Evolutionary conservation across 2,113 vertebrate species (phyloP), one percentile per base, ranked within the genome.

Genomic region (Thalassarche chlororhynchos): DNA sequence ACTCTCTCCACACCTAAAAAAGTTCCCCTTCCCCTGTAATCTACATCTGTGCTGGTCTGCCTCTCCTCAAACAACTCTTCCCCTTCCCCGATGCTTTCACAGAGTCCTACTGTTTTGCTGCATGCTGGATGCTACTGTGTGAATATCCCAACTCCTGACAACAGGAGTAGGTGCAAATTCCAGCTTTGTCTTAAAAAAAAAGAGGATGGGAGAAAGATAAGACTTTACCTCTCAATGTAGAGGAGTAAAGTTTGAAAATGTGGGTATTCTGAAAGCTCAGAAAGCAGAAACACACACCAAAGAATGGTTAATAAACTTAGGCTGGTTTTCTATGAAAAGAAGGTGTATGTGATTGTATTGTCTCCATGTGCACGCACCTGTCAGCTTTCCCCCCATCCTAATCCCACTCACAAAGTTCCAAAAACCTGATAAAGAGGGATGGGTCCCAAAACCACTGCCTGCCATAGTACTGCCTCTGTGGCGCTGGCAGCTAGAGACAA

Each of bases 71-170:
- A 75, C 14, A 81, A 75, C 18, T 29, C 21, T 68, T 87, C 55
- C 5, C 40, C 29, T 75, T 72, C 3, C 14, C 7, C 1, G 3
- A 3, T 1, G 5, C 2, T 23, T 75, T 44, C 72, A 52, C 19
- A 54, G 32, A 71, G 15, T 6, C 26, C 26, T 58, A 24, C 47
- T 32, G 7, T 65, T 84, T 58, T 64, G 31, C n/a, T 64, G 21
- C 29, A 58, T 42, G 44, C 57, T 72, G 54, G 23, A 72, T 42
- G 13, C 46, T 42, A 44, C 61, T 57, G 21, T 25, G 31, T 28
- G 54, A 90, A 92, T 93, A 72, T 52, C 18, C 21, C 32, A 74
- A 19, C 23, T 83, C 54, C 17, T 77, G 31, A 40, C 36, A 81
- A 84, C 18, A 42, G 10, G 4, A 93, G 18, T 51, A 71, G 28